Evolutionary conservation across 1,140 invertebrate genomes (phyloP).

Genomic region (Sycobia sp.): DNA sequence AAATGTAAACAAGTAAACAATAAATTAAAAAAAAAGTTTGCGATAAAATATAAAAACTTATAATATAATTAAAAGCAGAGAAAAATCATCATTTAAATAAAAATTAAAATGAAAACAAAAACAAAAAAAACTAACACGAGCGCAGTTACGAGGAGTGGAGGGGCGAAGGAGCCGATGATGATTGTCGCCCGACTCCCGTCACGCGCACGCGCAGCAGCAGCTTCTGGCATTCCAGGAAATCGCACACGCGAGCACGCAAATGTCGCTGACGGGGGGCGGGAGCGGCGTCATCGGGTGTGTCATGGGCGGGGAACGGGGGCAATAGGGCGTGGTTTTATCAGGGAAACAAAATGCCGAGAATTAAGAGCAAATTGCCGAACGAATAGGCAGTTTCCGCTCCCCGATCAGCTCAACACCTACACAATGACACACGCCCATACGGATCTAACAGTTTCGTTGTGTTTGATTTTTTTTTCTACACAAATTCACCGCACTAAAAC

Average conservation of each 20-base stretch:
- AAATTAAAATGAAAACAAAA: too few species aligned
- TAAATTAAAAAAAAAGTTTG: too few species aligned
- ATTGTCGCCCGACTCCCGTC: conserved; percentile 49
- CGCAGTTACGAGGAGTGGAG: conserved; percentile 36
- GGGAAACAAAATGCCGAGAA: background rate
- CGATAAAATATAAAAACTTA: too few species aligned
- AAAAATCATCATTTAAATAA: too few species aligned
- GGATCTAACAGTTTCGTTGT: too few species aligned
- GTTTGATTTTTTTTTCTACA: too few species aligned
- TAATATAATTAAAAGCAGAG: too few species aligned
- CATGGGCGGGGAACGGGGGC: conserved; percentile 34
- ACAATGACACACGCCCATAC: background rate
- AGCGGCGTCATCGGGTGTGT: conserved; percentile 25
- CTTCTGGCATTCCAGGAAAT: conserved; percentile 46
- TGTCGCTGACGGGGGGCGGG: conserved; percentile 60
- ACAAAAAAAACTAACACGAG: conserved; percentile 34
- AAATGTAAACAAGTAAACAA: too few species aligned
- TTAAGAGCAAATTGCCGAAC: too few species aligned
- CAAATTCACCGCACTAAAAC: too few species aligned
- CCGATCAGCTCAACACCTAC: conserved; percentile 47
- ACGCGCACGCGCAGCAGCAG: conserved; percentile 56
- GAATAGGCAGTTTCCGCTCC: conserved; percentile 49
- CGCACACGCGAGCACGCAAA: too few species aligned
- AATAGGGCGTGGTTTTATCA: background rate
- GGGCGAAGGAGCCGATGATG: conserved; percentile 35